Evolutionary conservation across 2,888 invertebrate species (phyloP).

Genomic region (Drosophila borealis): DNA sequence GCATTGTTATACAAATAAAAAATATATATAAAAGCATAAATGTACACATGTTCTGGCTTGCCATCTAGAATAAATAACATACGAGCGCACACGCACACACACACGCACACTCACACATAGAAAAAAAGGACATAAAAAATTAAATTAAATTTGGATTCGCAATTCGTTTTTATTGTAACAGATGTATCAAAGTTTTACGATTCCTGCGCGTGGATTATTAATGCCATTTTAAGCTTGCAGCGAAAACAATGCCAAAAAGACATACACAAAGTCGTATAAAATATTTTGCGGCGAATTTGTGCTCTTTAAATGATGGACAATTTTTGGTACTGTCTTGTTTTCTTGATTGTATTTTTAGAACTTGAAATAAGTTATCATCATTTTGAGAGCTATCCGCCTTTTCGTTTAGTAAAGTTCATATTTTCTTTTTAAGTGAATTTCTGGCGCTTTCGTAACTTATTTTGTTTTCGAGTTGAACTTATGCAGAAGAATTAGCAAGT

Average conservation of each 20-base stretch:
- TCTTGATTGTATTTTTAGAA: neutral
- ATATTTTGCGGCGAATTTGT: neutral
- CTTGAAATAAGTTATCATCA: no score
- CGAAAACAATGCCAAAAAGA: neutral
- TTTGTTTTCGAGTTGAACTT: neutral
- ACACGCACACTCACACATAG: constrained; percentile 43
- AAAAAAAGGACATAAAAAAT: constrained; percentile 45
- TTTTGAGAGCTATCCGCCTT: neutral
- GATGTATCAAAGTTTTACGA: constrained; percentile 46
- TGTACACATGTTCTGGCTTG: constrained; percentile 1
- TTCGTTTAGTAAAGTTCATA: neutral
- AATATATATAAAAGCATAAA: constrained; percentile 31
- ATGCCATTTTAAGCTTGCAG: constrained; percentile 25
- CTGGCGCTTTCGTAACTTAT: neutral
- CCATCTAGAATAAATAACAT: constrained; percentile 3
- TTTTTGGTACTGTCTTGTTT: neutral
- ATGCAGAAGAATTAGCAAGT: neutral
- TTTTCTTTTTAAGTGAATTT: neutral
- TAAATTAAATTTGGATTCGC: constrained; percentile 48
- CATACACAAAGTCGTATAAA: neutral
- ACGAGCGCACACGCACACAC: constrained; percentile 1
- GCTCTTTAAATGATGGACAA: neutral
- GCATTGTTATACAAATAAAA: constrained; percentile 54
- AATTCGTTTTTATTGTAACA: constrained; percentile 40
- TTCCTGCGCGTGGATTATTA: constrained; percentile 31